Percentiles rank a stretch among this genome's conserved stretches.
phyloP scores from a whole-genome alignment of 2,797 vertebrate genomes.

The Anabas testudineus region DNA sequence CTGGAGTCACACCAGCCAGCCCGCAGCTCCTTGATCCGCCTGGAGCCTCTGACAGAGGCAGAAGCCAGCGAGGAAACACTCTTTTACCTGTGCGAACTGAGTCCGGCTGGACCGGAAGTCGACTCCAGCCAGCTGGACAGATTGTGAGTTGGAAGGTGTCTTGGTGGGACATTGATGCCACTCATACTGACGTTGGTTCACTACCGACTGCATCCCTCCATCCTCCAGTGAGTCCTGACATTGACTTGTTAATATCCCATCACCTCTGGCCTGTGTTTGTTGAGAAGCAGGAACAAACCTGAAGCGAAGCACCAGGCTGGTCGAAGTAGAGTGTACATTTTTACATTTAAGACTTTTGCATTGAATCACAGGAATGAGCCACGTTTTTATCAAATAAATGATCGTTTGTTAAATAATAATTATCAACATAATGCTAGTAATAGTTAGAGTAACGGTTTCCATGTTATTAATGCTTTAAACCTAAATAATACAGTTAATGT shows the following conservation, averaged over 20 bases:
- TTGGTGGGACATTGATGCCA: neutral
- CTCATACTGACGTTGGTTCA: neutral
- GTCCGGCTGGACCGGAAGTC: slow-evolving; percentile 80
- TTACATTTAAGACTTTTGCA: slow-evolving; percentile 11
- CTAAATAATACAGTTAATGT: neutral
- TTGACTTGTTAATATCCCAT: neutral
- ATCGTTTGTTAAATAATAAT: neutral
- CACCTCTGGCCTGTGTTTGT: neutral
- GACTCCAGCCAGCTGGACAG: slow-evolving; percentile 84
- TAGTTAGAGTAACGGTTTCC: neutral
- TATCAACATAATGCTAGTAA: neutral
- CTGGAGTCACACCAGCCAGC: slow-evolving; percentile 75
- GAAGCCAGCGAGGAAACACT: slow-evolving; percentile 93
- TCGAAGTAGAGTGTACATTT: slow-evolving; percentile 2
- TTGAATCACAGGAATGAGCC: neutral
- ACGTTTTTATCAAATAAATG: neutral
- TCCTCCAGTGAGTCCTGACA: neutral
- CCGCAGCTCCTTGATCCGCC: slow-evolving; percentile 91
- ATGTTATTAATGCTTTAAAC: neutral
- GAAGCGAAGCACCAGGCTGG: neutral
- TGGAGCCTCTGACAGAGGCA: slow-evolving; percentile 94
- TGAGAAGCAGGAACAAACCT: neutral
- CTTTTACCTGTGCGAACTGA: slow-evolving; percentile 95
- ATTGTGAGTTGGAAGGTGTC: slow-evolving; percentile 30
- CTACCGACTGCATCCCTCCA: neutral